Evolutionary conservation across 2,888 invertebrate genomes (phyloP), one percentile per base, ranked within the genome.

Genomic region (Pollenia amentaria): DNA sequence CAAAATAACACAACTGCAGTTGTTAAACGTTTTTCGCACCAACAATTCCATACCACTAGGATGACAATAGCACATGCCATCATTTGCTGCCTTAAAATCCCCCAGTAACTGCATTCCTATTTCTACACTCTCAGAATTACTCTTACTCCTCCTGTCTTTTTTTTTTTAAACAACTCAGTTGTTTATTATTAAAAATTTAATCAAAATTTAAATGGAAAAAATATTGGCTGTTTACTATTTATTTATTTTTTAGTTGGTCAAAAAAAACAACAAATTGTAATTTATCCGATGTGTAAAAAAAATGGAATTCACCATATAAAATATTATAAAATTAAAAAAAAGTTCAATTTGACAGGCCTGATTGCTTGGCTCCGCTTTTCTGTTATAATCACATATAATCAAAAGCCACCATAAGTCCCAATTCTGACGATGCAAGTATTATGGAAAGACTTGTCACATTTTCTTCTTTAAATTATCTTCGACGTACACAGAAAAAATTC

Each of bases 11-110:
- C 44, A 73, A 48, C 57, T 7, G 16, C 46, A 75, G 70, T 14
- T 70, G 70, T 70, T 70, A 70, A 70, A 70, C 21, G 16, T 11
- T 48, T 57, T 53, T 44, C 21, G n/a, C 65, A 64, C 29, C 46
- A 55, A 60, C 3, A 62, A 62, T 16, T 44, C 14, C 21, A 46
- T 40, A 60, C 29, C 21, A 29, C 29, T 9, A 44, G 42, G 55
- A n/a, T n/a, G 44, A 29, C 46, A 48, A n/a, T 4, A 1, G n/a
- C 44, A 14, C 42, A 11, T 42, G 21, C 14, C 14, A 65, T 11
- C 72, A 55, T 72, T 10, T 38, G n/a, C 40, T 3, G 3, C 38
- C 38, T 38, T 8, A 16, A 60, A 16, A 29, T 16, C 3, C 3
- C n/a, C 11, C 9, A 14, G 38, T 48, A 12, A 29, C 9, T 29